These are phyloP conservation scores for Otolemur crassicaudatus DNA, from an alignment of 2,797 vertebrate species.

Conservation along the genomic window DNA sequence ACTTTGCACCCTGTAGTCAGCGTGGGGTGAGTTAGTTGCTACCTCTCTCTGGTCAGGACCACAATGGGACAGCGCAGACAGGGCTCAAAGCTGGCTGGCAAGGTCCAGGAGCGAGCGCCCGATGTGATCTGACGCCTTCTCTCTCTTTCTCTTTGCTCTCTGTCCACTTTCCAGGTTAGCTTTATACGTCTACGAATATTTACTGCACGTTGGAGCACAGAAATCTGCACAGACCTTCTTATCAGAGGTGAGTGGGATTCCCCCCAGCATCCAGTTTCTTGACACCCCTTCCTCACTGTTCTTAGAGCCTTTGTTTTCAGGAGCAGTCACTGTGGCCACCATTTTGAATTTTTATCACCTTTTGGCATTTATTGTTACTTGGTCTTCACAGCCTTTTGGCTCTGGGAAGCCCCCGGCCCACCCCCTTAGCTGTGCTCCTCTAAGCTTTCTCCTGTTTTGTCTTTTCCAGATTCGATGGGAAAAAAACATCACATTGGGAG, in stretches of 20 bases:
- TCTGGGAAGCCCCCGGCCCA: slow-evolving; percentile 32
- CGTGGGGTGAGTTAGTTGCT: background rate
- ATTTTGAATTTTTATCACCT: slow-evolving; percentile 90
- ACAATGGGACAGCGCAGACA: slow-evolving; percentile 23
- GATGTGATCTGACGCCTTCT: slow-evolving; percentile 40
- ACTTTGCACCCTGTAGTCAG: background rate
- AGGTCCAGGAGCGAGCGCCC: slow-evolving; percentile 4
- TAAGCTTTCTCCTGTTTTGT: slow-evolving; percentile 68
- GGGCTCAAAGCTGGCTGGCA: slow-evolving; percentile 3
- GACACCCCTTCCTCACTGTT: slow-evolving; percentile 66
- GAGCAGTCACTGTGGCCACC: slow-evolving; percentile 86
- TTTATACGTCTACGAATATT: slow-evolving; percentile 98
- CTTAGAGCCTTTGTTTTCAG: slow-evolving; percentile 87
- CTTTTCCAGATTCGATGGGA: slow-evolving; percentile 96
- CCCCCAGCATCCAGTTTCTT: slow-evolving; percentile 77
- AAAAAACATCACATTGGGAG: slow-evolving; percentile 98
- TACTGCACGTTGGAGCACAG: slow-evolving; percentile 98
- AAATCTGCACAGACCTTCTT: slow-evolving; percentile 99
- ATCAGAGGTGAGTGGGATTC: slow-evolving; percentile 94
- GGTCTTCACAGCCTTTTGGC: slow-evolving; percentile 78
- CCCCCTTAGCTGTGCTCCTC: background rate
- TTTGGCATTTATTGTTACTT: slow-evolving; percentile 87
- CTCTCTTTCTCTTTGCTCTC: background rate
- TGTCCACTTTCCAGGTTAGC: slow-evolving; percentile 90
- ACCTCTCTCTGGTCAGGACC: background rate